phyloP scores from a whole-genome alignment of 2,797 vertebrate species.

The Halcyon badia region DNA sequence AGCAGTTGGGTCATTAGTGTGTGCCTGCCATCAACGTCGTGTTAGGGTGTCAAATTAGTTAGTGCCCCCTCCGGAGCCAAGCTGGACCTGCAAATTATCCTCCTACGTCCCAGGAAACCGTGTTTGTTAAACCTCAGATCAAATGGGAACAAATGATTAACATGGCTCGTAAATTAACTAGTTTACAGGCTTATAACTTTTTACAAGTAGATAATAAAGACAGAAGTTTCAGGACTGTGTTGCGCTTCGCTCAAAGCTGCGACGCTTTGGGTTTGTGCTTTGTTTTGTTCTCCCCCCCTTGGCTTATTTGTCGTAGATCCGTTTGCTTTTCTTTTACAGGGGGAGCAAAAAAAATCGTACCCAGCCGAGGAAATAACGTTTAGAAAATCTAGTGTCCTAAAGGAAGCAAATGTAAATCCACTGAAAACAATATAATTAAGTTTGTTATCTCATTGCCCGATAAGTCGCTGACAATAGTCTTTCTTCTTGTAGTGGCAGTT shows the following conservation, averaged over 20 bases:
- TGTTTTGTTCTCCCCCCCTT: not conserved
- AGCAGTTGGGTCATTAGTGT: conserved; percentile 76
- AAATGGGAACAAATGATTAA: conserved; percentile 80
- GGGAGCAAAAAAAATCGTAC: not conserved
- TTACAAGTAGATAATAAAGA: conserved; percentile 80
- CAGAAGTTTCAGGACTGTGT: conserved; percentile 44
- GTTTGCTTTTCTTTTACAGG: conserved; percentile 1
- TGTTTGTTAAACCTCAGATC: conserved; percentile 76
- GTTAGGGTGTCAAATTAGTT: conserved; percentile 80
- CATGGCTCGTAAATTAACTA: conserved; percentile 79
- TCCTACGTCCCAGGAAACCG: conserved; percentile 69
- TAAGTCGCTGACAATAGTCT: conserved; percentile 75
- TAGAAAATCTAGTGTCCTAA: conserved; percentile 61
- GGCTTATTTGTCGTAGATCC: not conserved
- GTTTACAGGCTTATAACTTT: conserved; percentile 80
- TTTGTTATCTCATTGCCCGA: conserved; percentile 78
- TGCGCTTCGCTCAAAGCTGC: conserved; percentile 11
- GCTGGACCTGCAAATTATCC: conserved; percentile 80
- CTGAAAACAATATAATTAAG: conserved; percentile 79
- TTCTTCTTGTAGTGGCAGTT: conserved; percentile 76
- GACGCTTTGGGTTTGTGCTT: not conserved
- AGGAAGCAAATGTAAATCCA: conserved; percentile 75
- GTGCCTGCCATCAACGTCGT: conserved; percentile 72
- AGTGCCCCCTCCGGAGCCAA: conserved; percentile 74
- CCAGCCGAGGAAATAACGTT: conserved; percentile 36